Evolutionary conservation across 2,797 vertebrate genomes (phyloP).

Genomic region (Spea hammondii): DNA sequence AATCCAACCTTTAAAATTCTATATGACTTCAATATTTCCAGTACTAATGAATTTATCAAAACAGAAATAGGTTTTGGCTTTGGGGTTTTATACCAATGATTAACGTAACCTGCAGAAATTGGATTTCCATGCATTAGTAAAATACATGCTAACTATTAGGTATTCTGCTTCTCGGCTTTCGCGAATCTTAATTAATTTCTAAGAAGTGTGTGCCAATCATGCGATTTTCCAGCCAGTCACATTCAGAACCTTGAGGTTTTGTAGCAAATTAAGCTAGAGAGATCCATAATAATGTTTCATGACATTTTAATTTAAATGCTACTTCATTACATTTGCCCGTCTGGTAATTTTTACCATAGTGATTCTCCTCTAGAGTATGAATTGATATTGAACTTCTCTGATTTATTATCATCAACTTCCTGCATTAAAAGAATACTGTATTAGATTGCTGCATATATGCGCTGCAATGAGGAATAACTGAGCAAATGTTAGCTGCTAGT

Average conservation of each 20-base stretch:
- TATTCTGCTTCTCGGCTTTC: slow-evolving; percentile 19
- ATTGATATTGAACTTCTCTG: slow-evolving; percentile 35
- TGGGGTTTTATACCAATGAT: slow-evolving; percentile 35
- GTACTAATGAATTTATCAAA: slow-evolving; percentile 40
- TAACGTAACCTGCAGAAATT: slow-evolving; percentile 38
- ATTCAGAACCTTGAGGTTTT: slow-evolving; percentile 5
- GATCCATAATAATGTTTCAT: slow-evolving; percentile 30
- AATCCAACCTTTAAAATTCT: slow-evolving; percentile 26
- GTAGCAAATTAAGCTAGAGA: slow-evolving; percentile 26
- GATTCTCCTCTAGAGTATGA: slow-evolving; percentile 34
- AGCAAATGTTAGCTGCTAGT: slow-evolving; percentile 5
- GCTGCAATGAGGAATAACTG: slow-evolving; percentile 5
- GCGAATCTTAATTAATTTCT: slow-evolving; percentile 39
- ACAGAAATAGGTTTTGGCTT: slow-evolving; percentile 34
- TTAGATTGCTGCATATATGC: slow-evolving; percentile 7
- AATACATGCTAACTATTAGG: slow-evolving; percentile 40
- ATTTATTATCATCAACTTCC: slow-evolving; percentile 19
- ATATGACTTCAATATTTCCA: slow-evolving; percentile 22
- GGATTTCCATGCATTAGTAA: slow-evolving; percentile 48
- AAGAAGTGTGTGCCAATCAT: slow-evolving; percentile 27
- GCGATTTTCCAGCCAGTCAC: slow-evolving; percentile 25
- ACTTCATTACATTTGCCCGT: slow-evolving; percentile 22
- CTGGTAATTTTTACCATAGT: slow-evolving; percentile 27
- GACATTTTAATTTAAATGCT: slow-evolving; percentile 42
- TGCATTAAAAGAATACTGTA: slow-evolving; percentile 16